A percentile compares a stretch with the other conserved stretches of the same genome.
Evolutionary conservation across 2,797 vertebrate genomes (phyloP).

Genomic region (Microctenopoma stevenorrisi): DNA sequence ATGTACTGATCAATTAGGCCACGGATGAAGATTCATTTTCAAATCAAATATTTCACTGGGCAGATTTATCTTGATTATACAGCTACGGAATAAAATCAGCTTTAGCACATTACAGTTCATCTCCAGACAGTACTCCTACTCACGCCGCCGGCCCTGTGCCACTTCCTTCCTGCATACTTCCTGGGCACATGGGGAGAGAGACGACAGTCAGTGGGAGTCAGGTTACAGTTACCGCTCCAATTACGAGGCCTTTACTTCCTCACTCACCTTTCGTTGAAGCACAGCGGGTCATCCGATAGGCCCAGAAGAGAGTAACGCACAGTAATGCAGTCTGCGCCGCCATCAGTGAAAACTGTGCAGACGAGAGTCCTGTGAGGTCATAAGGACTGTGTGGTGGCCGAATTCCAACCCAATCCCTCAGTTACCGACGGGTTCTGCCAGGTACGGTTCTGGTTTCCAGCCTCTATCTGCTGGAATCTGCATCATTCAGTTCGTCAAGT

Average conservation of each 20-base stretch:
- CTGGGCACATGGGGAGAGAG: constrained; percentile 26
- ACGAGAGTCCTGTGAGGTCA: constrained; percentile 15
- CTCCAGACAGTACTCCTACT: background rate
- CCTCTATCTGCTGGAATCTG: too few species aligned
- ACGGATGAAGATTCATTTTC: background rate
- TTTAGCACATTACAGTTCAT: too few species aligned
- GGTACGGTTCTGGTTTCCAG: too few species aligned
- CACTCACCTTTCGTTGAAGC: constrained; percentile 22
- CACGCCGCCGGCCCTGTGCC: background rate
- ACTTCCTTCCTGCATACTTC: constrained; percentile 59
- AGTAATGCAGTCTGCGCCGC: constrained; percentile 1
- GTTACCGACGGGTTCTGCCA: too few species aligned
- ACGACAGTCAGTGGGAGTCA: constrained; percentile 32
- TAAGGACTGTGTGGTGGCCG: too few species aligned
- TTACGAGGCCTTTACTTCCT: constrained; percentile 62
- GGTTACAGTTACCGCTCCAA: constrained; percentile 47
- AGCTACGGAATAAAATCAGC: background rate
- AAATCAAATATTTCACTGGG: background rate
- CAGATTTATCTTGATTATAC: background rate
- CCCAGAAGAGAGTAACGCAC: background rate
- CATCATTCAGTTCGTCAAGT: too few species aligned
- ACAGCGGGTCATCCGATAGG: constrained; percentile 44
- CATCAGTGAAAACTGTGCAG: constrained; percentile 5
- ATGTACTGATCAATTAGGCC: background rate
- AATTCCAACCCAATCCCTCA: too few species aligned